A percentile compares a stretch with the other conserved stretches of the same genome.
phyloP scores from a whole-genome alignment of 2,113 vertebrate species.

The Rousettus leschenaultii region DNA sequence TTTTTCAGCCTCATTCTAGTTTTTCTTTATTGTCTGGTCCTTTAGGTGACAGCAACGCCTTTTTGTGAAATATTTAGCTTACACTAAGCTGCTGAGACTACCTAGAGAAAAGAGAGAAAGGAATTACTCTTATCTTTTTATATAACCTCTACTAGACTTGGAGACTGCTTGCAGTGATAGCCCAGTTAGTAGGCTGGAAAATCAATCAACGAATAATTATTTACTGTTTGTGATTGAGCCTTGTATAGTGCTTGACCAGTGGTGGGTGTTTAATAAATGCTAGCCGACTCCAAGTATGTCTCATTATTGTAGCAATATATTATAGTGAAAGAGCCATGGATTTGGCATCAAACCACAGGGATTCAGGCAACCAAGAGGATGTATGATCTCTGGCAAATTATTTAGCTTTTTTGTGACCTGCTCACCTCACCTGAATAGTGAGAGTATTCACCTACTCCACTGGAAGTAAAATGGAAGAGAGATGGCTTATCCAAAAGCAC shows the following conservation, averaged over 20 bases:
- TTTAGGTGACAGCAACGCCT: not conserved
- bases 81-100: not conserved
- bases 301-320: not conserved
- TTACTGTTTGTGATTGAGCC: slow-evolving; percentile 6
- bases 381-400: not conserved
- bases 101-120: not conserved
- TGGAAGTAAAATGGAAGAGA: not conserved
- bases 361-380: not conserved
- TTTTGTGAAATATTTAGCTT: slow-evolving; percentile 39
- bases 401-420: not conserved
- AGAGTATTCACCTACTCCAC: not conserved
- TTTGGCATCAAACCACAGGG: not conserved
- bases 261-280: not conserved
- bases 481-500: not conserved
- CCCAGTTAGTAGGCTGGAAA: not conserved
- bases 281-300: not conserved
- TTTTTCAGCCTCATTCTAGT: slow-evolving; percentile 26
- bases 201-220: not conserved
- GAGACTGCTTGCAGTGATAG: not conserved
- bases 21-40: not conserved
- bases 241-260: not conserved
- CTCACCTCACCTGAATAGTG: not conserved
- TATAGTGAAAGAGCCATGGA: not conserved
- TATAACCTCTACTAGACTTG: not conserved
- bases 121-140: not conserved